Evolutionary conservation across 2,797 vertebrate genomes (phyloP).

Genomic region (Huso huso): DNA sequence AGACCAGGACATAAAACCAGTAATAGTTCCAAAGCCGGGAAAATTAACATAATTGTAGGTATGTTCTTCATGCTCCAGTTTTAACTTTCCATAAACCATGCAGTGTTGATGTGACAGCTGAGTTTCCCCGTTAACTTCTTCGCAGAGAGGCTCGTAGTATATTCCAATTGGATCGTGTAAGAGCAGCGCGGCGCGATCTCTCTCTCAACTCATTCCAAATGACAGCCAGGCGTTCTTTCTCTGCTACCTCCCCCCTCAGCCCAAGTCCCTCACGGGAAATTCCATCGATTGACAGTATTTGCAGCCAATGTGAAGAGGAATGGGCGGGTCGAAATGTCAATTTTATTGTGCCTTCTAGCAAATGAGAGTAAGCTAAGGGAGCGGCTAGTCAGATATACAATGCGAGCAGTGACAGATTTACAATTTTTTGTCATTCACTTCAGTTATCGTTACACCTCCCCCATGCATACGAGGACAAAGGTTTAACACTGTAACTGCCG

Average conservation of each 20-base stretch:
- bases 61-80: conserved; percentile 47
- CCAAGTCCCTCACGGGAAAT: conserved; percentile 36
- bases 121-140: conserved; percentile 6
- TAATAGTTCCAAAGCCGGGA: conserved; percentile 44
- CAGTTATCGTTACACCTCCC: no score
- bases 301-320: conserved; percentile 32
- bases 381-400: no score
- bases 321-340: not conserved
- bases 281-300: not conserved
- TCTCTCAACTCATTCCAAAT: conserved; percentile 28
- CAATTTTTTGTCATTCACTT: no score
- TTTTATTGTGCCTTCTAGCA: no score
- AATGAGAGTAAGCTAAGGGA: no score
- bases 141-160: conserved; percentile 27
- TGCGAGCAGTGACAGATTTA: no score
- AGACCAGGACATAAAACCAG: conserved; percentile 48
- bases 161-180: conserved; percentile 47
- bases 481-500: no score
- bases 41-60: conserved; percentile 61
- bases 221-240: conserved; percentile 11
- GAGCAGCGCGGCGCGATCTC: conserved; percentile 30
- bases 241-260: conserved; percentile 27
- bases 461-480: no score
- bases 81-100: conserved; percentile 64
- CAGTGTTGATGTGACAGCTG: conserved; percentile 13